Percentiles rank a stretch among this genome's conserved stretches.
Evolutionary conservation across 2,797 vertebrate species (phyloP).

Genomic region (Linurgus olivaceus): DNA sequence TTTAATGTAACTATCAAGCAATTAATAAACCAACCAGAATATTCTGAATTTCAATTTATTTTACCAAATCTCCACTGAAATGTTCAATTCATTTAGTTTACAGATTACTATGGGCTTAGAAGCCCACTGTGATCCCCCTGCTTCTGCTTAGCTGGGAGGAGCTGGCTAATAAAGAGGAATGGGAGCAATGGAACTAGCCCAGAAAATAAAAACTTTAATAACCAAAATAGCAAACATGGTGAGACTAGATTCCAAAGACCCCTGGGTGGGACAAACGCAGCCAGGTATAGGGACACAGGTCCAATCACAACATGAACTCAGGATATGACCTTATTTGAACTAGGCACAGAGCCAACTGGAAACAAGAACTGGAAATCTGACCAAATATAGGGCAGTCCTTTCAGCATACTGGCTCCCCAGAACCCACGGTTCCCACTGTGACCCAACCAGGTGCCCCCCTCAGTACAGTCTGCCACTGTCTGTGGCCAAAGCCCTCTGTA

Average conservation of each 20-base stretch:
- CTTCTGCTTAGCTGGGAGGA: neutral
- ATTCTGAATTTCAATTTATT: conserved; percentile 41
- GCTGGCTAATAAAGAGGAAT: neutral
- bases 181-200: neutral
- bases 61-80: conserved; percentile 23
- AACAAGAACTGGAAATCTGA: neutral
- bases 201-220: neutral
- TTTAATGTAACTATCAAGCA: conserved; percentile 56
- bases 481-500: neutral
- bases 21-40: conserved; percentile 26
- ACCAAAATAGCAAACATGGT: neutral
- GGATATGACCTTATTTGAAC: neutral
- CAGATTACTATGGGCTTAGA: neutral
- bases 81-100: conserved; percentile 4
- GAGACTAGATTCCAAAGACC: neutral
- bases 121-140: neutral
- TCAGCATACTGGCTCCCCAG: neutral
- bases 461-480: neutral
- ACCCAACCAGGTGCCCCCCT: neutral
- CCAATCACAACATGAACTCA: neutral
- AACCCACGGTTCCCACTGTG: neutral
- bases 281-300: neutral
- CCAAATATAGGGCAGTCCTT: neutral
- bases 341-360: neutral
- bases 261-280: neutral